Base-by-base conservation (phyloP, 2,888 invertebrate genomes). In the Sphinx pinastri region DNA sequence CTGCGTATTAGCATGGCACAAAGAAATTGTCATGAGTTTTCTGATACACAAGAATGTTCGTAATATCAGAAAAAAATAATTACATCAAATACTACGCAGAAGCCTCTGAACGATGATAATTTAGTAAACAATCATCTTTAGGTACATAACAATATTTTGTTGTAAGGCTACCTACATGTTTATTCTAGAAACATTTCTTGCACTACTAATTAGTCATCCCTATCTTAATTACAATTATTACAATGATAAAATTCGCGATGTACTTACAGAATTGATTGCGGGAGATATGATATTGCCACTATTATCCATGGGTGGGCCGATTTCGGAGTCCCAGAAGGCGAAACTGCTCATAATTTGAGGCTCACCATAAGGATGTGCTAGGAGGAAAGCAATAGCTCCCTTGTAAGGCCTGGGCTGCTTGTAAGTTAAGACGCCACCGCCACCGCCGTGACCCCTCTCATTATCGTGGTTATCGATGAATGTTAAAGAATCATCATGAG, bases 281-380 rank as follows among this genome's bases (percentile, higher is more conserved):
- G 97, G 96, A 0, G 96, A 95, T 52, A 95, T 87, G 25, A 96
- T 95, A 77, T 96, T 95, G 5, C 95, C 95, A 1, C 92, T 79
- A 0, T 77, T 82, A 77, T 96, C 96, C 80, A 94, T 94, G 0
- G 97, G 97, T 1, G 97, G 97, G 8, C 96, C 97, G 71, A 89
- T 79, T 81, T 96, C 95, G 0, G 92, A 89, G 75, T 95, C 83
- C 71, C 88, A 88, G 84, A 98, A 99, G 57, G 87, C 91, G 81
- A 96, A 99, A 75, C 98, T 98, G 83, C 98, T 98, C 97, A 99
- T 98, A 38, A 98, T 93, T 67, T 97, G 95, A 0, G 97, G 96
- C 71, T 96, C 95, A 0, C 97, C 97, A 76, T 97, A 98, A 0
- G 97, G 96, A 93, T 97, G 96, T 0, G 98, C 98, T 77, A 99